These are phyloP conservation scores for Pseudoips prasinana DNA, from an alignment of 2,888 invertebrate species.

Conservation along the genomic window DNA sequence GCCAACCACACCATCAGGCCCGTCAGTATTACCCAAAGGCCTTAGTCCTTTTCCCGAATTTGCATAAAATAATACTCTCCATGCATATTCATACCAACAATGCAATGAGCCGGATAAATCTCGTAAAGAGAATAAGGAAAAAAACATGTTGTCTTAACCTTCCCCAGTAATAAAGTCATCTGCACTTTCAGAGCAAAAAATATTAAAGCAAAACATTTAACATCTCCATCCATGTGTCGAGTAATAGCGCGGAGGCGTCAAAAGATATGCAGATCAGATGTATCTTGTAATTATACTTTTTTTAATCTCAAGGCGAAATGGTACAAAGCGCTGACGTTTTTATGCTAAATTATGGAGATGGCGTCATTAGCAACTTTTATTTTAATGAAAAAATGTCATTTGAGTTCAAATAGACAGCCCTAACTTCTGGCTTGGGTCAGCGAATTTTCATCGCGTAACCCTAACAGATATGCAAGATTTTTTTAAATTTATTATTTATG, in stretches of 20 bases:
- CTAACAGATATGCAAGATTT: constrained; percentile 32
- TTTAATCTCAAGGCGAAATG: constrained; percentile 52
- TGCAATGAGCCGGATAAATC: constrained; percentile 14
- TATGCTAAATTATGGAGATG: constrained; percentile 79
- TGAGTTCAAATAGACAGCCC: constrained; percentile 39
- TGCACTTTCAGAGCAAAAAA: constrained; percentile 41
- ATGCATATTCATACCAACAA: not conserved
- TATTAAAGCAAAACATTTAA: constrained; percentile 51
- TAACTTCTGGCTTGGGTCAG: constrained; percentile 56
- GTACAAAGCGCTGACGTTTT: constrained; percentile 65
- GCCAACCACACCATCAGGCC: too few relatives aligned
- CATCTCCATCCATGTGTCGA: constrained; percentile 61
- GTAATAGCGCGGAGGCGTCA: constrained; percentile 56
- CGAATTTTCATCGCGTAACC: constrained; percentile 56
- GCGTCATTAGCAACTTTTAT: constrained; percentile 75
- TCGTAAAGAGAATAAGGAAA: constrained; percentile 8
- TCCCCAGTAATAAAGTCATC: constrained; percentile 46
- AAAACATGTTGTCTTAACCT: constrained; percentile 23
- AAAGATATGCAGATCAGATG: constrained; percentile 76
- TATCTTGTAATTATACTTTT: constrained; percentile 57
- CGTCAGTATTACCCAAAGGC: too few relatives aligned
- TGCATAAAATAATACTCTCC: too few relatives aligned
- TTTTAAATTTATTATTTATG: constrained; percentile 28
- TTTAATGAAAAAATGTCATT: constrained; percentile 70
- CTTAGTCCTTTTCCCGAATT: too few relatives aligned